Evolutionary conservation across 2,797 vertebrate genomes (phyloP).

Genomic region (Falco cherrug): DNA sequence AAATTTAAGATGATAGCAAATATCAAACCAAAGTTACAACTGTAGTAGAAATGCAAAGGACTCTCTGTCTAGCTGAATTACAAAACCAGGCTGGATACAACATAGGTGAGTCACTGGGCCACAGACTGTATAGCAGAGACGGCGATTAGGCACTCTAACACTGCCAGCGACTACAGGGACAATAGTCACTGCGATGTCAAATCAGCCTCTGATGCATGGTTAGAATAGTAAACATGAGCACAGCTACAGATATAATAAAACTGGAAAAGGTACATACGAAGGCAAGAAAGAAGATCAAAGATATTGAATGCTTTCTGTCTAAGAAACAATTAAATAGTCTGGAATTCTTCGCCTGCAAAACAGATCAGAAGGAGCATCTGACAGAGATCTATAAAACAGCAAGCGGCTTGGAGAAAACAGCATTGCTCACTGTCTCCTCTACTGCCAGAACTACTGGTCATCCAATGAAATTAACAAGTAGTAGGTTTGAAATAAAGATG

Average conservation of each 20-base stretch:
- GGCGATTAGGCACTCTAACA: background rate
- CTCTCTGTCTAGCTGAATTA: background rate
- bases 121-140: background rate
- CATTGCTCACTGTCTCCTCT: background rate
- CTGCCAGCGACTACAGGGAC: background rate
- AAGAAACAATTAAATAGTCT: background rate
- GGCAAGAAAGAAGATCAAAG: background rate
- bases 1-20: background rate
- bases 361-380: background rate
- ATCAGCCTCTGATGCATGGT: background rate
- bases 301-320: background rate
- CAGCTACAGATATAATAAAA: background rate
- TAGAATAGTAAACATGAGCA: background rate
- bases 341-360: background rate
- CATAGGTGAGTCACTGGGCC: background rate
- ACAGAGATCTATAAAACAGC: background rate
- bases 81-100: background rate
- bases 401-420: background rate
- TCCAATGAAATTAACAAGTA: background rate
- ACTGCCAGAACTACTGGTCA: background rate
- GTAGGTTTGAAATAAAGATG: background rate
- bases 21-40: background rate
- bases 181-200: background rate
- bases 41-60: background rate
- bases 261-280: background rate